phyloP scores from a whole-genome alignment of 2,113 vertebrate species.

The Odobenus rosmarus region DNA sequence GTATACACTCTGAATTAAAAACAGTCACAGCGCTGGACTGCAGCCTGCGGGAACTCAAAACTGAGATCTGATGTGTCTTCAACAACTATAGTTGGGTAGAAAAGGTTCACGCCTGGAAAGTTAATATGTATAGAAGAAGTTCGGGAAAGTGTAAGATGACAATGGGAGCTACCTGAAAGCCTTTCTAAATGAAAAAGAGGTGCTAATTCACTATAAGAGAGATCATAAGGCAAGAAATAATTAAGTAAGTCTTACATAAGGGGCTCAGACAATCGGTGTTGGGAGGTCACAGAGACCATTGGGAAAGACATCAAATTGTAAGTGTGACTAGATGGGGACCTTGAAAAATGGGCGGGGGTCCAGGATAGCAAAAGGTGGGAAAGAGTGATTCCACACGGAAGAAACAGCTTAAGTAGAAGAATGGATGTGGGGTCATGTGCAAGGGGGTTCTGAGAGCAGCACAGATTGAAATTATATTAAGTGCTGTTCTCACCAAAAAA shows the following conservation, averaged over 20 bases:
- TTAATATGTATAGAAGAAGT: background rate
- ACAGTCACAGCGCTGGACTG: background rate
- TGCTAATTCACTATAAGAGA: constrained; percentile 20
- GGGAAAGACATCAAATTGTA: constrained; percentile 43
- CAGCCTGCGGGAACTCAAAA: background rate
- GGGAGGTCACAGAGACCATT: background rate
- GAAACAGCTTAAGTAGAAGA: background rate
- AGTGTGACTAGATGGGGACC: background rate
- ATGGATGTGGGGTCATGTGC: background rate
- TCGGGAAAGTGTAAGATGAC: constrained; percentile 2
- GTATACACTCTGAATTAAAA: background rate
- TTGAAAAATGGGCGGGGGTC: background rate
- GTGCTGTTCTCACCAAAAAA: constrained; percentile 3
- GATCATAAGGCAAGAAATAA: background rate
- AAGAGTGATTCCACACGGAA: background rate
- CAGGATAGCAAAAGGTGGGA: background rate
- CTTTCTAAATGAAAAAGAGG: background rate
- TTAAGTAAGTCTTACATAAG: background rate
- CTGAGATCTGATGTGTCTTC: background rate
- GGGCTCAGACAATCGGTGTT: background rate
- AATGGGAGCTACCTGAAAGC: background rate
- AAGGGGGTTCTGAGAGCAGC: background rate
- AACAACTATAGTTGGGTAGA: background rate
- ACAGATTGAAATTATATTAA: background rate
- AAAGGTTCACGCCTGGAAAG: background rate